These are phyloP conservation scores for Lota lota DNA, from an alignment of 2,113 vertebrate species.

Conservation along the genomic window DNA sequence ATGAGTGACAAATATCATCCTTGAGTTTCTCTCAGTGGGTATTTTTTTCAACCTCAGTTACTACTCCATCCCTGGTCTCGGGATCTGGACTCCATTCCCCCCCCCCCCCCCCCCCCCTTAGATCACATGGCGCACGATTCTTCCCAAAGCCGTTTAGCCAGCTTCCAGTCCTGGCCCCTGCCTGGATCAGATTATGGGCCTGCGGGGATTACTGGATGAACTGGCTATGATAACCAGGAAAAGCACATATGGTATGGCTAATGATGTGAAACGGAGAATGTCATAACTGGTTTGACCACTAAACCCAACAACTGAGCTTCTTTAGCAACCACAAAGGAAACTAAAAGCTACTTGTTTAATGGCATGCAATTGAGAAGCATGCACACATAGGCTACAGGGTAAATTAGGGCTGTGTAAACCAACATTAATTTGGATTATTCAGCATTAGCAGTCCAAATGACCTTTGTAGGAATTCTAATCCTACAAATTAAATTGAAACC, in stretches of 20 bases:
- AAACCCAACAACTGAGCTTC: constrained; percentile 28
- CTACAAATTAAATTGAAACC: neutral
- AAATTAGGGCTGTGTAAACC: no score
- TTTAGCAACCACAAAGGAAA: constrained; percentile 31
- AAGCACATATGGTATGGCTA: constrained; percentile 62
- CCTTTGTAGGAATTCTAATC: neutral
- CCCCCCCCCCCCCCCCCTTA: constrained; percentile 10
- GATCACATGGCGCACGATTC: constrained; percentile 66
- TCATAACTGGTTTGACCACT: constrained; percentile 28
- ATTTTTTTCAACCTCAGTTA: neutral
- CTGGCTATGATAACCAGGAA: constrained; percentile 55
- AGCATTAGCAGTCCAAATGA: constrained; percentile 1
- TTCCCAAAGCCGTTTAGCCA: constrained; percentile 62
- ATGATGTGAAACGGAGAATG: constrained; percentile 53
- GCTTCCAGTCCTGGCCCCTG: constrained; percentile 20
- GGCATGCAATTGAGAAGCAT: neutral
- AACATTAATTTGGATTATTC: constrained; percentile 13
- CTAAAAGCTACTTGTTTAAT: constrained; percentile 29
- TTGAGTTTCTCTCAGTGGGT: neutral
- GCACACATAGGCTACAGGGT: neutral
- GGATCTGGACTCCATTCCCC: no score
- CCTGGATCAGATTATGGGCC: constrained; percentile 61
- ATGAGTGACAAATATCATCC: neutral
- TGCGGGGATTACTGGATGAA: constrained; percentile 58
- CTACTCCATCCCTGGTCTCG: constrained; percentile 16